Percentiles rank a stretch among this genome's conserved stretches.
Conservation (phyloP, 1,140 invertebrate genomes). For the Caenorhabditis briggsae region DNA sequence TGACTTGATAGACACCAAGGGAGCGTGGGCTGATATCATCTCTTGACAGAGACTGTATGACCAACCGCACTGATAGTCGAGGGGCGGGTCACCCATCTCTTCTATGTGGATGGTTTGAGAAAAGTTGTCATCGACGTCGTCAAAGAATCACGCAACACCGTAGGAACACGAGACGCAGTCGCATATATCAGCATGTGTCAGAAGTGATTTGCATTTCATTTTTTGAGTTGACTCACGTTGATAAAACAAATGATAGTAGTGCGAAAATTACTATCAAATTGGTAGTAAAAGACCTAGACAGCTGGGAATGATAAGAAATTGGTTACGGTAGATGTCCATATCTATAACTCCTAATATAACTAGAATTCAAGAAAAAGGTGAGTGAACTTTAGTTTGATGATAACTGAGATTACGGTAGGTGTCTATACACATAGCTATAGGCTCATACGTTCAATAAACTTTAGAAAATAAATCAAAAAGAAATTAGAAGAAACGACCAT, state of each 20-base stretch:
- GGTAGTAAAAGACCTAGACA: too few species aligned
- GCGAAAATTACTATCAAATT: too few species aligned
- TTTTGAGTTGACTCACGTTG: slow-evolving; percentile 45
- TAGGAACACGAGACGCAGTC: slow-evolving; percentile 47
- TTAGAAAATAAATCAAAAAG: background rate
- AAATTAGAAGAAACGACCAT: background rate
- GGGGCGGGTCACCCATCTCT: slow-evolving; percentile 23
- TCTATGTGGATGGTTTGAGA: slow-evolving; percentile 42
- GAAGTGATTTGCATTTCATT: slow-evolving; percentile 16
- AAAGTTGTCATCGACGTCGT: background rate
- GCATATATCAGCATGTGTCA: slow-evolving; percentile 17
- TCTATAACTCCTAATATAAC: too few species aligned
- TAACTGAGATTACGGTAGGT: too few species aligned
- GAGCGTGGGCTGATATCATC: slow-evolving; percentile 51
- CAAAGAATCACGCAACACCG: slow-evolving; percentile 53
- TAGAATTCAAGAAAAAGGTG: too few species aligned
- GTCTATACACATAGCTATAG: too few species aligned
- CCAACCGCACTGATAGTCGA: slow-evolving; percentile 42
- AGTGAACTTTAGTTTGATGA: too few species aligned
- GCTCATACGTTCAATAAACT: too few species aligned
- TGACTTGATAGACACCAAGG: slow-evolving; percentile 46
- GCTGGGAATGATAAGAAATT: too few species aligned
- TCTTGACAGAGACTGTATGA: slow-evolving; percentile 52
- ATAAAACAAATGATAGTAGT: slow-evolving; percentile 6
- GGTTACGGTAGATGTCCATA: too few species aligned